A percentile compares a stretch with the other conserved stretches of the same genome.
These are phyloP conservation scores for Orientallactaga sibirica DNA, from an alignment of 2,797 vertebrate genomes.

Conservation along the genomic window DNA sequence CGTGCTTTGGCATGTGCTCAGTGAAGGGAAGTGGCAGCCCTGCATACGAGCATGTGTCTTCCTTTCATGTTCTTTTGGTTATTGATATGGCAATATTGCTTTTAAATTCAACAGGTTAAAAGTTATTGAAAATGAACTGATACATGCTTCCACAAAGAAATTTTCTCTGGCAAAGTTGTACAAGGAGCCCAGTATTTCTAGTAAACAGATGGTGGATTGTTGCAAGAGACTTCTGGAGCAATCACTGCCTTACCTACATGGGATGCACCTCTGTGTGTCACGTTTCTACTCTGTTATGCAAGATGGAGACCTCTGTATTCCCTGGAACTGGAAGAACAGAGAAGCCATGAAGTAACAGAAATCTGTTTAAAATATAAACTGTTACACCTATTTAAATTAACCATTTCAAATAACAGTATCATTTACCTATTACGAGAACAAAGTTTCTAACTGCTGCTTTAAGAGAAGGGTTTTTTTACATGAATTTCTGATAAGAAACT, in stretches of 20 bases:
- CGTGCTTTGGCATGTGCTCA: background rate
- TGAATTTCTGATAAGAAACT: conserved; percentile 74
- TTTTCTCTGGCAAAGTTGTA: conserved; percentile 92
- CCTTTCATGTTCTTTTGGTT: background rate
- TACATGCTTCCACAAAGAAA: conserved; percentile 88
- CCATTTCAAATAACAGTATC: conserved; percentile 80
- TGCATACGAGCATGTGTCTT: background rate
- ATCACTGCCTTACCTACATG: conserved; percentile 89
- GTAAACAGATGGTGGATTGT: conserved; percentile 94
- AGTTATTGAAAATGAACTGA: conserved; percentile 90
- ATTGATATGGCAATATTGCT: background rate
- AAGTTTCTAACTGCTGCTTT: conserved; percentile 80
- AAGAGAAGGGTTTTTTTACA: conserved; percentile 39
- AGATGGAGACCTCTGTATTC: conserved; percentile 97
- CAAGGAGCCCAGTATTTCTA: conserved; percentile 95
- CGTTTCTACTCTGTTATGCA: conserved; percentile 97
- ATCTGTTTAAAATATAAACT: conserved; percentile 74
- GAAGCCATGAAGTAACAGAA: conserved; percentile 75
- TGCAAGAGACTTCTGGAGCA: conserved; percentile 92
- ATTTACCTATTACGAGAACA: conserved; percentile 56
- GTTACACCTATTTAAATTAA: conserved; percentile 82
- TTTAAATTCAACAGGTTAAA: conserved; percentile 89
- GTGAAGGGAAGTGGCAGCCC: background rate
- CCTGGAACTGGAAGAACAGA: conserved; percentile 97
- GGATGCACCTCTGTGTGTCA: conserved; percentile 93